Base-by-base conservation (phyloP, 53 echinoderm and acorn worm genomes). In the Arbacia lixula region DNA sequence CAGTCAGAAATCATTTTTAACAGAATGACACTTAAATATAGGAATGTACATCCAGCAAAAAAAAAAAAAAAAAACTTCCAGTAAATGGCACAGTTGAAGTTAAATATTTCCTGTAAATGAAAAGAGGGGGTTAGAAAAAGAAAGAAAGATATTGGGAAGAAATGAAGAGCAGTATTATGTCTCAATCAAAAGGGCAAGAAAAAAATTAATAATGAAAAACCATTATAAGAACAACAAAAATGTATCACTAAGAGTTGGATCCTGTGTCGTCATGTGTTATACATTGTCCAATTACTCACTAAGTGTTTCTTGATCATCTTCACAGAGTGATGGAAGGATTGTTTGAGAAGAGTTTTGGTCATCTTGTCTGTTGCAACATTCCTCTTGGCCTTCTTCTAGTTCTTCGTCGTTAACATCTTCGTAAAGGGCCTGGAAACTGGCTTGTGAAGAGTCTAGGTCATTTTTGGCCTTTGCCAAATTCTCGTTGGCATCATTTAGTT, bases 401-500 rank as follows among this genome's bases (percentile, higher is more conserved):
- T 62, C 33, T 32, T 62, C 29, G 0, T 25, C 33, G 62, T 62
- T 30, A 62, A 31, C 62, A 32, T 62, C 62, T 32, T 62, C 32
- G 12, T 21, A 30, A 62, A 62, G 62, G 31, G 62, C 62, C 33
- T 62, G 62, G 62, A 62, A 62, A 62, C 32, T 62, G 62, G 62
- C 33, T 62, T 62, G 62, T 62, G 62, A 62, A 62, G 31, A 62
- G 62, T 62, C 62, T 62, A 62, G 33, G 31, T 62, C 62, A 62
- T 31, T 62, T 62, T 62, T 62, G 12, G 22, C 62, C 33, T 62
- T 62, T 62, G 31, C 32, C 32, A 62, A 62, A 62, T 62, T 62
- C 31, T 31, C 11, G 62, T 62, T 62, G 62, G 62, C 2, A 34
- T 62, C 32, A 62, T 30, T 62, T 62, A 62, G 62, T 62, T 62